These are phyloP conservation scores for Drosophila anomelani DNA, from an alignment of 2,888 invertebrate species.

Conservation along the genomic window DNA sequence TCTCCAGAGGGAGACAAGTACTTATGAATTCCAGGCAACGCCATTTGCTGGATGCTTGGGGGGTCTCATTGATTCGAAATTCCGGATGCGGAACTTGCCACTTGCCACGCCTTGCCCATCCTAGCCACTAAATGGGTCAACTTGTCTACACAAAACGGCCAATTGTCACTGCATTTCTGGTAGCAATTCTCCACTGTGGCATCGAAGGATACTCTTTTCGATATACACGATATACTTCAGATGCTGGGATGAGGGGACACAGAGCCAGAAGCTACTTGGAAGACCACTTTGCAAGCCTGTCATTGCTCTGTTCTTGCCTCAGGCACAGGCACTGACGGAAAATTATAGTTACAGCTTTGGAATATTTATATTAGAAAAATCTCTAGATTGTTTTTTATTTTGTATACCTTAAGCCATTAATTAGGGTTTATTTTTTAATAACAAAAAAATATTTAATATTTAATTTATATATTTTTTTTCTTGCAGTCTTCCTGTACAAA, in stretches of 20 bases:
- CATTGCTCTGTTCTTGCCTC: slow-evolving; percentile 6
- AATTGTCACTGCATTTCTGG: slow-evolving; percentile 65
- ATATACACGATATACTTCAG: not conserved
- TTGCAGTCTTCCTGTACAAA: slow-evolving; percentile 12
- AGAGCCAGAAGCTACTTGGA: slow-evolving; percentile 20
- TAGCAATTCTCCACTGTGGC: slow-evolving; percentile 7
- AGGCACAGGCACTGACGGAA: not conserved
- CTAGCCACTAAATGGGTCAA: slow-evolving; percentile 64
- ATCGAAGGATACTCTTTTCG: slow-evolving; percentile 1
- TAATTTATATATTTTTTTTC: not conserved
- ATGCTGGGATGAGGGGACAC: not conserved
- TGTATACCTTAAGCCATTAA: not conserved
- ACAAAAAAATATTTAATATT: too few relatives aligned
- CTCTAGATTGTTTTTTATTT: not conserved
- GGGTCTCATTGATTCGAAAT: slow-evolving; percentile 28
- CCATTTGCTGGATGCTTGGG: slow-evolving; percentile 13
- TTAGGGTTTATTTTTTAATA: too few relatives aligned
- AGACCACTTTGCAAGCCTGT: slow-evolving; percentile 11
- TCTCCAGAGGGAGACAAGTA: not conserved
- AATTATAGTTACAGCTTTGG: not conserved
- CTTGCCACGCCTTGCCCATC: slow-evolving; percentile 27
- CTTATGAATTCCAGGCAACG: slow-evolving; percentile 38
- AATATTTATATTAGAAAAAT: not conserved
- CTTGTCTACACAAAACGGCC: slow-evolving; percentile 70
- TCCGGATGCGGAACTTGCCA: slow-evolving; percentile 43